phyloP scores from a whole-genome alignment of 2,113 vertebrate genomes.

The Petrocephalus zakoni region DNA sequence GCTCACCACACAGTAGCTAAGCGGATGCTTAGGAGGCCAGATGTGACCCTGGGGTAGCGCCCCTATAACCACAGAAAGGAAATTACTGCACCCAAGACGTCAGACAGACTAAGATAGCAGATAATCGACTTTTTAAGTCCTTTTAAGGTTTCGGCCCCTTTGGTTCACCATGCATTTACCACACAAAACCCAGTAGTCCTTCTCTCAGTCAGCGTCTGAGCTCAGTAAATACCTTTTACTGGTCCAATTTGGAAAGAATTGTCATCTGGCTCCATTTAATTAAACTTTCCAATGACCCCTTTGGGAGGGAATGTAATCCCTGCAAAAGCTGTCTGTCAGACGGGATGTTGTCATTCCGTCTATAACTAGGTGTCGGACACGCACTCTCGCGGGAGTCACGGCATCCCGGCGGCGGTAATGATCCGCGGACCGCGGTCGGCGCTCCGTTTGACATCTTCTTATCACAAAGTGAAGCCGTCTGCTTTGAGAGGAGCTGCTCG shows the following conservation, averaged over 20 bases:
- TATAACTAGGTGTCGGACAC: slow-evolving; percentile 1
- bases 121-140: not conserved
- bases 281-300: slow-evolving; percentile 19
- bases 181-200: not conserved
- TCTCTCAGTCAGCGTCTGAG: not conserved
- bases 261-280: slow-evolving; percentile 19
- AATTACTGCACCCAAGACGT: not conserved
- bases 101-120: not conserved
- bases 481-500: not conserved
- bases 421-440: slow-evolving; percentile 7
- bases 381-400: not conserved
- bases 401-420: not conserved
- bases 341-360: slow-evolving; percentile 17
- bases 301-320: slow-evolving; percentile 16
- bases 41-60: not conserved
- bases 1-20: not conserved
- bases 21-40: not conserved
- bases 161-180: not conserved
- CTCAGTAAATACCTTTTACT: slow-evolving; percentile 4
- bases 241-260: slow-evolving; percentile 7
- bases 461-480: slow-evolving; percentile 23
- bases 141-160: not conserved
- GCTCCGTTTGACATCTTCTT: slow-evolving; percentile 15
- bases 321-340: not conserved
- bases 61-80: not conserved